Conservation (phyloP, 2,113 vertebrate genomes). For the Vulpes lagopus region DNA sequence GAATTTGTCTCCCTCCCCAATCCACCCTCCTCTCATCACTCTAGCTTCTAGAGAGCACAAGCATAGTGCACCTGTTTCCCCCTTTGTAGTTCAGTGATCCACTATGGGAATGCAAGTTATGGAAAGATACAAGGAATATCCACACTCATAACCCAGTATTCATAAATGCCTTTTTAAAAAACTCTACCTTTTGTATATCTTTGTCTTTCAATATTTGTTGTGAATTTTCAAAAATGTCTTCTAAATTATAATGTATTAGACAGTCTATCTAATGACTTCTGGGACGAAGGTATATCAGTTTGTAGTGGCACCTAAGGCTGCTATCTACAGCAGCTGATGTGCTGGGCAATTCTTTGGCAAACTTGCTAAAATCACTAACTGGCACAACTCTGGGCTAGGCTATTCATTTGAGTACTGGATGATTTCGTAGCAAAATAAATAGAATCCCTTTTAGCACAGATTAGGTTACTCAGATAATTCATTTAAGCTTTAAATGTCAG, state of each 20-base stretch:
- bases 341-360: constrained; percentile 3
- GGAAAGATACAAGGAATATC: constrained; percentile 26
- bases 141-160: neutral
- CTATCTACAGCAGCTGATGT: neutral
- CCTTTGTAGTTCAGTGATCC: constrained; percentile 1
- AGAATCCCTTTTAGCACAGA: neutral
- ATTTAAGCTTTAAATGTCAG: constrained; percentile 33
- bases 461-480: neutral
- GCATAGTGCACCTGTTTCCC: neutral
- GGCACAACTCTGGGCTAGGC: neutral
- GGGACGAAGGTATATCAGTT: neutral
- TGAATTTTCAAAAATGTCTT: constrained; percentile 38
- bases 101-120: constrained; percentile 9
- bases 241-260: neutral
- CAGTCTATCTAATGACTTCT: neutral
- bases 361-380: neutral
- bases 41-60: neutral
- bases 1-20: neutral
- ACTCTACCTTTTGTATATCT: neutral
- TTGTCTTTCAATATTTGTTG: neutral
- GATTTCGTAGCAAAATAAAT: constrained; percentile 45
- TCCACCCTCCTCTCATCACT: neutral
- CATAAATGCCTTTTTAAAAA: neutral
- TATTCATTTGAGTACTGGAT: neutral
- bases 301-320: neutral